Percentiles rank a stretch among this genome's conserved stretches.
phyloP scores from a whole-genome alignment of 2,888 invertebrate species.

The Dasypolia templi region DNA sequence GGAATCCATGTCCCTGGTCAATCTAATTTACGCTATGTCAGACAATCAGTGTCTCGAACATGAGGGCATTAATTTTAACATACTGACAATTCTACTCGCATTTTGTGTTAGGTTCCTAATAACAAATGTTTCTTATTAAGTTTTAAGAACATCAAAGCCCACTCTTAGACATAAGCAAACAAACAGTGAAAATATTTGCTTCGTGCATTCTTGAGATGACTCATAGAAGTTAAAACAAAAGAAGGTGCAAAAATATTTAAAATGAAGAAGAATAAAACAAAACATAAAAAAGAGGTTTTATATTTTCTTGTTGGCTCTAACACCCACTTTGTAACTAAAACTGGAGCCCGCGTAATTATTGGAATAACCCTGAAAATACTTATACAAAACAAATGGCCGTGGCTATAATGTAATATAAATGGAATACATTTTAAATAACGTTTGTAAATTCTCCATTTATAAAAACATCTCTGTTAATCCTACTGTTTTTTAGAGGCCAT shows the following conservation, averaged over 20 bases:
- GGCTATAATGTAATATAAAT: too few species aligned
- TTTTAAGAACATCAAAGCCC: background rate
- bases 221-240: too few species aligned
- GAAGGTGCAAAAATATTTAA: too few species aligned
- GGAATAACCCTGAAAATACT: background rate
- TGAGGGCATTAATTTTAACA: slow-evolving; percentile 1
- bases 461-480: background rate
- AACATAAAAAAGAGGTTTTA: too few species aligned
- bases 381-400: background rate
- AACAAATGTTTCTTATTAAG: background rate
- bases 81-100: background rate
- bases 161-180: too few species aligned
- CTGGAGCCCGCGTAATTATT: background rate
- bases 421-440: background rate
- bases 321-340: too few species aligned
- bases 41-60: slow-evolving; percentile 1
- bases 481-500: background rate
- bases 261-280: too few species aligned
- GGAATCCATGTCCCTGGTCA: slow-evolving; percentile 23
- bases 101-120: background rate
- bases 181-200: too few species aligned
- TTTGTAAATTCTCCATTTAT: background rate
- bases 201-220: too few species aligned
- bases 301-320: too few species aligned
- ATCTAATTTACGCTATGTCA: slow-evolving; percentile 19